Conservation (phyloP, 2,888 invertebrate genomes). For the Cryptus viduatorius region DNA sequence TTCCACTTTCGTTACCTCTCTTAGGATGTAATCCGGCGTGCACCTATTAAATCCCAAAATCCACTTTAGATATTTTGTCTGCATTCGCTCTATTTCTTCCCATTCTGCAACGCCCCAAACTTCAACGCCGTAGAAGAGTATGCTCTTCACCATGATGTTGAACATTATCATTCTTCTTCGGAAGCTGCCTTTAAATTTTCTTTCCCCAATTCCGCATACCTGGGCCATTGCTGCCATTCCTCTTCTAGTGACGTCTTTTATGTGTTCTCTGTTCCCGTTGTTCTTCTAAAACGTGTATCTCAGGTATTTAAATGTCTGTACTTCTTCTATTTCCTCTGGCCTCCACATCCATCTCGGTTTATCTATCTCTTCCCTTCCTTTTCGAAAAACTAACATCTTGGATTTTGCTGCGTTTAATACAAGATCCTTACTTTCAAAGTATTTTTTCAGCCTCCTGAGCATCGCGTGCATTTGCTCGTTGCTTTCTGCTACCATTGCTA, state of each 20-base stretch:
- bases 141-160: conserved; percentile 33
- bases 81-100: conserved; percentile 28
- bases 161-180: conserved; percentile 48
- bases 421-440: too few species aligned
- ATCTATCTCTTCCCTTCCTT: not conserved
- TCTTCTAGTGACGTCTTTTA: conserved; percentile 40
- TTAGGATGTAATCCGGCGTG: conserved; percentile 36
- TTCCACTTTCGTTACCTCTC: conserved; percentile 47
- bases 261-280: conserved; percentile 28
- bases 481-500: conserved; percentile 53
- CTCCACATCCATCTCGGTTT: conserved; percentile 47
- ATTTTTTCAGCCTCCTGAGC: conserved; percentile 43
- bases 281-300: conserved; percentile 55
- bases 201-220: conserved; percentile 48
- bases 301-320: conserved; percentile 64
- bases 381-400: conserved; percentile 27
- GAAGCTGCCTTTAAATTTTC: conserved; percentile 40
- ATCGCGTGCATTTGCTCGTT: conserved; percentile 49
- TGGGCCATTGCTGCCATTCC: conserved; percentile 38
- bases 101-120: conserved; percentile 61
- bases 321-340: conserved; percentile 52
- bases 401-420: too few species aligned
- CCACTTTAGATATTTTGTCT: too few species aligned
- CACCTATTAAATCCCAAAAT: conserved; percentile 33
- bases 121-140: conserved; percentile 59